Percentiles rank a stretch among this genome's conserved stretches.
These are phyloP conservation scores for Antigone vipio DNA, from an alignment of 2,113 vertebrate genomes.

Conservation along the genomic window DNA sequence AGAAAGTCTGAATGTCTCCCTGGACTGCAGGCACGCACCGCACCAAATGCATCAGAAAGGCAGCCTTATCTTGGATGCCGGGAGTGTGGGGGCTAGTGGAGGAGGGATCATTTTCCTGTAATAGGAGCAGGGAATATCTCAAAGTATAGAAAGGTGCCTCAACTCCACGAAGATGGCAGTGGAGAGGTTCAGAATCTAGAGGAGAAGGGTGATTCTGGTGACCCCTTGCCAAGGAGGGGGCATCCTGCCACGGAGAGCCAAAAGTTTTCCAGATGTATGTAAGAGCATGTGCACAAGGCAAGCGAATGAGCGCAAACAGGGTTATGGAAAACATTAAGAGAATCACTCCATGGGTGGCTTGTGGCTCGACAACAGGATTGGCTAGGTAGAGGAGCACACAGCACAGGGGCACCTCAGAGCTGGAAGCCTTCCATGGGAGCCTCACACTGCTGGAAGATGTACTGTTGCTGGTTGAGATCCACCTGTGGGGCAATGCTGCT, in stretches of 20 bases:
- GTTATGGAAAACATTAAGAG: conserved; percentile 79
- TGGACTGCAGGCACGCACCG: conserved; percentile 69
- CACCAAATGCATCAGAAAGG: conserved; percentile 69
- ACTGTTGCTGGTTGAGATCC: conserved; percentile 96
- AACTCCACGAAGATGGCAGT: conserved; percentile 56
- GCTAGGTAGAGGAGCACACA: conserved; percentile 64
- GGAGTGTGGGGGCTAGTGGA: conserved; percentile 36
- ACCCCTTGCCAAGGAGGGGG: conserved; percentile 72
- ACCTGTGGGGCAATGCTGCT: conserved; percentile 91
- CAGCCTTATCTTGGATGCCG: conserved; percentile 70
- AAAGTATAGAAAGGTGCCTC: conserved; percentile 66
- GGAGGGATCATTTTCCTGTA: conserved; percentile 59
- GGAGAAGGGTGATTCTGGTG: conserved; percentile 61
- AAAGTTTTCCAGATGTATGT: conserved; percentile 79
- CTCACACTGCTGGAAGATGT: conserved; percentile 97
- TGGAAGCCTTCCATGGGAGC: conserved; percentile 98
- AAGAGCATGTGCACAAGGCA: conserved; percentile 82
- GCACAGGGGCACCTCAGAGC: conserved; percentile 82
- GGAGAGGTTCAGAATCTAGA: conserved; percentile 73
- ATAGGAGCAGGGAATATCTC: conserved; percentile 63
- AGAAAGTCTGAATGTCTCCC: conserved; percentile 64
- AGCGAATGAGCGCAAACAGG: conserved; percentile 81
- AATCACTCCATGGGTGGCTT: conserved; percentile 76
- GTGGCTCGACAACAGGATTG: conserved; percentile 76
- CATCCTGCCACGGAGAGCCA: conserved; percentile 77